Conservation (phyloP, 2,888 invertebrate genomes). For the Microctonus hyperodae region DNA sequence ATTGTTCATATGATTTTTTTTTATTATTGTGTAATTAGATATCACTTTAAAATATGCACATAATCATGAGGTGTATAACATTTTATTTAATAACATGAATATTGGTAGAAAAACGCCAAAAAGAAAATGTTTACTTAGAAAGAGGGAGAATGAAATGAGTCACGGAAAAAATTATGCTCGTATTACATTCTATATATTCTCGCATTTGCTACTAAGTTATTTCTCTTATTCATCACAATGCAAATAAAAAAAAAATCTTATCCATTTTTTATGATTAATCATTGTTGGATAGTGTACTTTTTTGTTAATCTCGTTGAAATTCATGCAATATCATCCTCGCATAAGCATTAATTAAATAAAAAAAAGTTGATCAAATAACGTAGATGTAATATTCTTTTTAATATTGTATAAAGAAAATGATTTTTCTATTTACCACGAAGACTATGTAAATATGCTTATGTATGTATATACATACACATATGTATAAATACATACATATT, state of each 20-base stretch:
- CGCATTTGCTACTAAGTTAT: conserved; percentile 39
- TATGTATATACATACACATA: too few relatives aligned
- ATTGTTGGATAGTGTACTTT: conserved; percentile 29
- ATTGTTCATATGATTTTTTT: background rate
- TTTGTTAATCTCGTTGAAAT: conserved; percentile 21
- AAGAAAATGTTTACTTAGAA: conserved; percentile 20
- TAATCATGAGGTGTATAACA: background rate
- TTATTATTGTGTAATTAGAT: background rate
- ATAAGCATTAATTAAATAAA: conserved; percentile 22
- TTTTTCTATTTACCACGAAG: conserved; percentile 39
- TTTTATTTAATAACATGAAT: conserved; percentile 6
- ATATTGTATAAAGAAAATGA: conserved; percentile 42
- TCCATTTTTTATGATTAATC: conserved; percentile 28
- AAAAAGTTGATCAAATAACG: conserved; percentile 1
- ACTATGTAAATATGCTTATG: background rate
- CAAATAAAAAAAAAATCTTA: background rate
- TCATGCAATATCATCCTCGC: conserved; percentile 24
- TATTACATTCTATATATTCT: conserved; percentile 21
- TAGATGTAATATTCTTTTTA: conserved; percentile 26
- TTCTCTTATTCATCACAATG: conserved; percentile 35
- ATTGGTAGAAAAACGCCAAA: conserved; percentile 27
- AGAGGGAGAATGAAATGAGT: background rate
- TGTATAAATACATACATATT: background rate
- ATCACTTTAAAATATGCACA: background rate
- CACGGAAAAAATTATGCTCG: conserved; percentile 3